Base-by-base conservation (phyloP, 2,888 invertebrate genomes). In the Trissolcus japonicus region DNA sequence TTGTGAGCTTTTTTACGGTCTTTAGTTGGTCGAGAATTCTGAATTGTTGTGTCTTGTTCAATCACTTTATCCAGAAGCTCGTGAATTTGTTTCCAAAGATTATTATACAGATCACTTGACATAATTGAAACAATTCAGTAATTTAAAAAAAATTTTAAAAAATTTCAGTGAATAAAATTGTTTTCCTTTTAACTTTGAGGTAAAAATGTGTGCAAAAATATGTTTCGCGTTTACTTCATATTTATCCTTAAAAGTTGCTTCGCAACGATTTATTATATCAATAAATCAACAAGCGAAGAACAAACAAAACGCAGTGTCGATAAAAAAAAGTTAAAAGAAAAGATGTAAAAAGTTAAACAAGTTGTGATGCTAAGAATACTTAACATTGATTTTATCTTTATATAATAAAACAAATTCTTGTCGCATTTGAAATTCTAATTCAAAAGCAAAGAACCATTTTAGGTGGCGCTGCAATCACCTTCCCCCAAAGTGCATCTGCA, bases 91-190 rank as follows among this genome's bases (percentile, higher is more conserved):
- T 90, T 90, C 91, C 95, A 93, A 57, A 95, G 86, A 75, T 93
- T 91, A 77, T 94, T 93, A 84, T 94, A 96, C 0, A 93, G 93
- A 84, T 90, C 90, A 83, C 93, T 94, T 0, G 96, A 95, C 96
- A 96, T 96, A 2, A 9, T 51, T 51, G 4, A 46, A 46, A 46
- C 4, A 43, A 17, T 4, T 2, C 4, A 25, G 0, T 25, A 4
- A 25, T 25, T 25, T 25, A 41, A 2, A 2, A 13, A 41, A 41
- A 1, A 41, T 43, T 2, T 6, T 11, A 43, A 4, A 43, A 43
- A 43, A 4, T 43, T n/a, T 25, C 4, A 0, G 13, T 43, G 2
- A 6, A 43, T 46, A 16, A 35, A 35, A 35, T 9, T 35, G 6
- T 25, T 4, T 25, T 6, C 6, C 25, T 35, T 7, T 35, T 35